Conservation (phyloP, 2,888 invertebrate species). For the Callyntrura guangdongensis region DNA sequence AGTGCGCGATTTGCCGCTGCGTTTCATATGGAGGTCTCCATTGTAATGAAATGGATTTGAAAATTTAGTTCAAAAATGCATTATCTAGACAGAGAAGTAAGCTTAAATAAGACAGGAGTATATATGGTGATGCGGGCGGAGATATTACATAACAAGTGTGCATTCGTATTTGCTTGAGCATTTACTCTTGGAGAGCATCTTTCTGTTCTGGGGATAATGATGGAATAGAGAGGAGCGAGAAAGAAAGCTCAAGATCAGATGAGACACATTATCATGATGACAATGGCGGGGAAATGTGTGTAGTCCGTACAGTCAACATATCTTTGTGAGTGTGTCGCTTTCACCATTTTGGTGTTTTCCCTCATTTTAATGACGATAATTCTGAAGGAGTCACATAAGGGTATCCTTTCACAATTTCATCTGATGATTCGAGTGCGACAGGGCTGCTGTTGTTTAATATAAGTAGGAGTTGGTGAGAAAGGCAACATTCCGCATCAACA, state of each 20-base stretch:
- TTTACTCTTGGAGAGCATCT: background rate
- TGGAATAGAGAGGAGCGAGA: background rate
- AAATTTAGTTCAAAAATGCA: too few species aligned
- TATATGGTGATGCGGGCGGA: too few species aligned
- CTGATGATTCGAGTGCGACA: constrained; percentile 29
- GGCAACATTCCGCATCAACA: constrained; percentile 57
- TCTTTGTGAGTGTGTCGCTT: background rate
- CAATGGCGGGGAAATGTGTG: constrained; percentile 39
- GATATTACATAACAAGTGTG: background rate
- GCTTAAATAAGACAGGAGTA: too few species aligned
- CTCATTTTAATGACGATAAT: constrained; percentile 74
- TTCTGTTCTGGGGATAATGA: constrained; percentile 14
- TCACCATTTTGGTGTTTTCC: constrained; percentile 36
- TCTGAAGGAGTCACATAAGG: constrained; percentile 72
- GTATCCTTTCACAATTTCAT: constrained; percentile 64
- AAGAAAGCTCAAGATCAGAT: constrained; percentile 54
- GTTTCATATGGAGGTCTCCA: too few species aligned
- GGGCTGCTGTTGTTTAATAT: constrained; percentile 53
- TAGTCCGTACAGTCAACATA: constrained; percentile 9
- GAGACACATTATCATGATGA: constrained; percentile 58
- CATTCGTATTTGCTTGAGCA: background rate
- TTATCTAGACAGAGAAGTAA: too few species aligned
- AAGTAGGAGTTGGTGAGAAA: constrained; percentile 15
- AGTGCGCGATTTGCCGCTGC: too few species aligned
- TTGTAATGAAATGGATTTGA: too few species aligned